Evolutionary conservation across 2,113 vertebrate genomes (phyloP), one percentile per base, ranked within the genome.

Genomic region (Ailurus styani): DNA sequence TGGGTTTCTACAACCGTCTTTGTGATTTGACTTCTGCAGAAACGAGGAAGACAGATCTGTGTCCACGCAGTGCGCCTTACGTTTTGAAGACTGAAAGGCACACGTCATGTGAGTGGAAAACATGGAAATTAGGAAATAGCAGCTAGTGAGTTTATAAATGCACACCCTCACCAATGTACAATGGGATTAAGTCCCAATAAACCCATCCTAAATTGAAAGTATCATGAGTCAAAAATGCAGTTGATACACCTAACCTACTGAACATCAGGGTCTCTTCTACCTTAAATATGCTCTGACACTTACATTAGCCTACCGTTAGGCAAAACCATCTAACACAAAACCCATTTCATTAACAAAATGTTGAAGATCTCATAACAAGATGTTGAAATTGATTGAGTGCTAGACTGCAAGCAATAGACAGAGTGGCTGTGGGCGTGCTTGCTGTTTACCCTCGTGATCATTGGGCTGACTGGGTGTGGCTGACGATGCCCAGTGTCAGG

Each of bases 1-100:
- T 23, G 8, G 5, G 2, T 12, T 3, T 6, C 34, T 13, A 7
- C 12, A 52, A 8, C 0, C 13, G 45, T 20, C n/a, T n/a, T 3
- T 10, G 1, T 0, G 20, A 57, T 47, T 27, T 31, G 8, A 7
- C 62, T 70, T 87, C 82, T 52, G 42, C 6, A 60, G 25, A 88
- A 83, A 50, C 1, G 6, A 54, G 34, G 70, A 45, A 10, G 34
- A 40, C 52, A 66, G 23, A 14, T 21, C 15, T 10, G 2, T 5
- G 7, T 57, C 81, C 23, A 7, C 0, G 9, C 0, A 27, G 34
- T 29, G 1, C 4, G 21, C 10, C 7, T 3, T 34, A 55, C 0
- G 6, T 50, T 97, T 45, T 21, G n/a, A 75, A 85, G 75, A 79
- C 25, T 21, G 7, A 70, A 31, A 70, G 10, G 31, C 8, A 23